These are phyloP conservation scores for Parauchenoglanis ngamensis DNA, from an alignment of 2,797 vertebrate species.

Conservation along the genomic window DNA sequence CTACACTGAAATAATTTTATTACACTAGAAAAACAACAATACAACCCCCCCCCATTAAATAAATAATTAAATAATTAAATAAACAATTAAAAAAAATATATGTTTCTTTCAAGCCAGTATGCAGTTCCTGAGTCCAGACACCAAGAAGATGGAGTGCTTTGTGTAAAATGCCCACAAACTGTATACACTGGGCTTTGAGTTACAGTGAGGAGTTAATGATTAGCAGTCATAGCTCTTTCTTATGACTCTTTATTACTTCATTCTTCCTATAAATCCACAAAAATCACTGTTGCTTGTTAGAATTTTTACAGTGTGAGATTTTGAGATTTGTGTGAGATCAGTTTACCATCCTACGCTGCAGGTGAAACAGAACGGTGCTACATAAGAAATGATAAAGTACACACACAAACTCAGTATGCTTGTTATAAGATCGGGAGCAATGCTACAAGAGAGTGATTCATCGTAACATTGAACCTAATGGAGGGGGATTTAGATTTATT, in stretches of 20 bases:
- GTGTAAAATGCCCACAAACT: not conserved
- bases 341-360: constrained; percentile 1
- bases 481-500: constrained; percentile 39
- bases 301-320: not conserved
- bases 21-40: not conserved
- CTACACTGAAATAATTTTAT: not conserved
- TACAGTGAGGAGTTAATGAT: not conserved
- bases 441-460: constrained; percentile 40
- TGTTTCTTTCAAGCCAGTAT: not conserved
- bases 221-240: not conserved
- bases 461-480: constrained; percentile 34
- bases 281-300: not conserved
- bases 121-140: not conserved
- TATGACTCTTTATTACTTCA: not conserved
- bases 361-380: not conserved
- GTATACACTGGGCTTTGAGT: not conserved
- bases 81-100: not conserved
- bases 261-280: not conserved
- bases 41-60: not conserved
- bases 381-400: constrained; percentile 11
- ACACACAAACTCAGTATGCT: constrained; percentile 18
- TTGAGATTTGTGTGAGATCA: not conserved
- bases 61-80: too few species aligned
- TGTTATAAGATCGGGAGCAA: constrained; percentile 32
- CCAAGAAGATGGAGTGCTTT: not conserved